Conservation (phyloP, 2,797 vertebrate genomes). For the Eleutherodactylus coqui region DNA sequence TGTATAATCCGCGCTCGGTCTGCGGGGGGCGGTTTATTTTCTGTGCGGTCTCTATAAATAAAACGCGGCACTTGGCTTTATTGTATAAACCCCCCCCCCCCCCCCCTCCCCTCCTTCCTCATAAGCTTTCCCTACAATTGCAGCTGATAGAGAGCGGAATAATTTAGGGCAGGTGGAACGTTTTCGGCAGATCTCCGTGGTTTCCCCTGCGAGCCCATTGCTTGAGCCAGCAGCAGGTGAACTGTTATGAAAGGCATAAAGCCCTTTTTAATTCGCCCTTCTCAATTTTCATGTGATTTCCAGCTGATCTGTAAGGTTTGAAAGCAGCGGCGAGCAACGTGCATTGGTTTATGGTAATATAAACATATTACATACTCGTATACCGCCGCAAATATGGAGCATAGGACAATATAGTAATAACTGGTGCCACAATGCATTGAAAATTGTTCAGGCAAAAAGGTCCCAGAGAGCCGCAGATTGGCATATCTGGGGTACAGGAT, state of each 20-base stretch:
- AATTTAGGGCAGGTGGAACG: slow-evolving; percentile 61
- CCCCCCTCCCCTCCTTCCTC: not conserved
- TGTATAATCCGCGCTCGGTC: not conserved
- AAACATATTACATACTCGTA: not conserved
- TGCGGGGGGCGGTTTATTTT: not conserved
- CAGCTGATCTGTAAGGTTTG: slow-evolving; percentile 15
- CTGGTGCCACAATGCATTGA: rapidly evolving
- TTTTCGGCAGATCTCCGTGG: slow-evolving; percentile 43
- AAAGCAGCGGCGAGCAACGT: not conserved
- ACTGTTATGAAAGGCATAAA: slow-evolving; percentile 38
- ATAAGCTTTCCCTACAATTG: slow-evolving; percentile 28
- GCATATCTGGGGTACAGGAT: too few species aligned
- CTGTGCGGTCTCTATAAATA: not conserved
- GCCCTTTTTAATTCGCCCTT: slow-evolving; percentile 36
- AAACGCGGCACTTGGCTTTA: not conserved
- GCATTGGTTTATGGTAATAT: slow-evolving; percentile 4
- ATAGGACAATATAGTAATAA: not conserved
- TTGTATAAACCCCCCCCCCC: not conserved
- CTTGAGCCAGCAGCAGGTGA: slow-evolving; percentile 51
- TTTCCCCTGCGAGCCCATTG: slow-evolving; percentile 10
- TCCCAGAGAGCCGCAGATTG: too few species aligned
- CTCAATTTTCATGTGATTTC: slow-evolving; percentile 15
- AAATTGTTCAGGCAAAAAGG: not conserved
- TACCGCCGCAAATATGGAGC: not conserved
- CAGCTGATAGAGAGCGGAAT: slow-evolving; percentile 49